Evolutionary conservation across 2,888 invertebrate genomes (phyloP).

Genomic region (Phyto melanocephala): DNA sequence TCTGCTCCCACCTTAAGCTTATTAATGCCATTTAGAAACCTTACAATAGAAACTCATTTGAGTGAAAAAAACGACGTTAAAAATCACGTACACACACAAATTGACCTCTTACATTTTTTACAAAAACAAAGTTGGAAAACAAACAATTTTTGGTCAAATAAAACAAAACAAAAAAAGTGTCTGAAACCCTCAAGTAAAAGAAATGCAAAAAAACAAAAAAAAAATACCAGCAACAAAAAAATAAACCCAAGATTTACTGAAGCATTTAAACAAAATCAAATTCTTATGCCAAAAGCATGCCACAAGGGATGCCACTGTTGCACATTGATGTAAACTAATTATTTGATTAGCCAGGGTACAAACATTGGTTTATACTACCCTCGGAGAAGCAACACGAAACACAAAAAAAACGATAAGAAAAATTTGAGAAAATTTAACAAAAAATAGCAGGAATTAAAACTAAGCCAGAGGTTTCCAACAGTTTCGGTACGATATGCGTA

Average conservation of each 20-base stretch:
- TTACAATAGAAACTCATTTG: slow-evolving; percentile 24
- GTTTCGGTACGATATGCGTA: too few relatives aligned
- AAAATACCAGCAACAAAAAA: slow-evolving; percentile 15
- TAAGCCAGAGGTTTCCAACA: too few relatives aligned
- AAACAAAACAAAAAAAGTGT: not conserved
- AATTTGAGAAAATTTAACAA: not conserved
- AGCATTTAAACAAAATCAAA: slow-evolving; percentile 67
- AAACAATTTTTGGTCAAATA: not conserved
- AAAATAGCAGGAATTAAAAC: slow-evolving; percentile 3
- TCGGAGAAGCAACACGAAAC: not conserved
- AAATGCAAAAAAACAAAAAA: slow-evolving; percentile 18
- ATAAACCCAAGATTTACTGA: slow-evolving; percentile 59
- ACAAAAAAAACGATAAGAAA: slow-evolving; percentile 29
- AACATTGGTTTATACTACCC: slow-evolving; percentile 25
- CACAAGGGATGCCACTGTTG: slow-evolving; percentile 57
- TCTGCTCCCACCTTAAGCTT: not conserved
- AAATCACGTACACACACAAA: slow-evolving; percentile 58
- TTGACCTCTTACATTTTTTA: slow-evolving; percentile 49
- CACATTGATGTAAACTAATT: slow-evolving; percentile 69
- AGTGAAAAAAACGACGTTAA: slow-evolving; percentile 43
- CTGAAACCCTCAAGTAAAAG: not conserved
- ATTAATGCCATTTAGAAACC: not conserved
- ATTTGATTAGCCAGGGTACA: slow-evolving; percentile 69
- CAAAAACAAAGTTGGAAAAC: not conserved
- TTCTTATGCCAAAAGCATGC: slow-evolving; percentile 63